phyloP scores from a whole-genome alignment of 2,888 invertebrate genomes.

The Pseudanteris insignis region DNA sequence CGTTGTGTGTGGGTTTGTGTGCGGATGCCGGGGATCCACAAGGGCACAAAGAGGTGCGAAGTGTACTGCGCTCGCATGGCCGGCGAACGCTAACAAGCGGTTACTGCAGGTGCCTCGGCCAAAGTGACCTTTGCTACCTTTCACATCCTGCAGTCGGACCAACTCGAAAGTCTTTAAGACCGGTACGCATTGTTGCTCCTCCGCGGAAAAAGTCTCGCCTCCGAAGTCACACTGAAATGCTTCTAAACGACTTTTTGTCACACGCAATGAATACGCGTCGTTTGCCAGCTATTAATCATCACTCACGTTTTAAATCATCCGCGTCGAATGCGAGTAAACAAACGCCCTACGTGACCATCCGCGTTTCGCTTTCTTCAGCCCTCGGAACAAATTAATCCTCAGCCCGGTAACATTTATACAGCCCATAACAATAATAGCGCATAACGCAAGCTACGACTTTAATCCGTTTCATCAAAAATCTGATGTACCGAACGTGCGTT shows the following conservation, averaged over 20 bases:
- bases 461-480: slow-evolving; percentile 32
- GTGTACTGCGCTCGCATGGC: slow-evolving; percentile 42
- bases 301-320: slow-evolving; percentile 1
- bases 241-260: slow-evolving; percentile 22
- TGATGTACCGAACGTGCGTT: slow-evolving; percentile 14
- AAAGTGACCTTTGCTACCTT: slow-evolving; percentile 43
- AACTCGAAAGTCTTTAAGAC: slow-evolving; percentile 39
- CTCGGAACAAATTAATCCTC: no score
- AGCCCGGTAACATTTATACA: no score
- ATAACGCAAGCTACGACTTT: slow-evolving; percentile 18
- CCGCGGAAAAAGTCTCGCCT: slow-evolving; percentile 15
- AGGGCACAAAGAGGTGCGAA: slow-evolving; percentile 43
- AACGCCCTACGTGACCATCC: slow-evolving; percentile 8
- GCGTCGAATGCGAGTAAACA: slow-evolving; percentile 12
- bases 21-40: slow-evolving; percentile 1
- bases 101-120: slow-evolving; percentile 41
- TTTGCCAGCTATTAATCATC: slow-evolving; percentile 13
- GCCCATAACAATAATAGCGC: no score
- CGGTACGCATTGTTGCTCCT: slow-evolving; percentile 24
- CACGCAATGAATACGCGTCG: slow-evolving; percentile 19
- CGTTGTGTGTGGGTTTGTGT: neutral
- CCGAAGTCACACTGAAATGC: slow-evolving; percentile 20
- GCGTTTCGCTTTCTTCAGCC: slow-evolving; percentile 13
- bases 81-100: slow-evolving; percentile 44
- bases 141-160: slow-evolving; percentile 40